Base-by-base conservation (phyloP, 2,888 invertebrate genomes). In the Leucophenga montana region DNA sequence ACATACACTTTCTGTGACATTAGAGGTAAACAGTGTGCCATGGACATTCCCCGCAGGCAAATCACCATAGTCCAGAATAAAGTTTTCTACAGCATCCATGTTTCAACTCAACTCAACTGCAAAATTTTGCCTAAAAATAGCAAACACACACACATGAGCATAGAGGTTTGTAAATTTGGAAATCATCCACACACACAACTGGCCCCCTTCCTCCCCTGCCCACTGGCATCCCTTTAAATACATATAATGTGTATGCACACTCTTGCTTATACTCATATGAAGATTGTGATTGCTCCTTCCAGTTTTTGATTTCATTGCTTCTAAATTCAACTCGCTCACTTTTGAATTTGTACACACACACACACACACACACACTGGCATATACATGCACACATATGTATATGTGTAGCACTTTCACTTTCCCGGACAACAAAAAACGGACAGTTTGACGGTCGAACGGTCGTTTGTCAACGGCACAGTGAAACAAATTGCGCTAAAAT, bases 1-100 rank as follows among this genome's bases (percentile, higher is more conserved):
- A n/a, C 16, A 33, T 11, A 33, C 33, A 31, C 31, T 22, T 61
- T 18, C 16, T 1, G 14, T n/a, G 22, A 50, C 31, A 16, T 27
- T 57, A 14, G 8, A 57, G n/a, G 8, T 20, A 22, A 27, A 13
- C 57, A 14, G 13, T 18, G 39, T 14, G 27, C 39, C 11, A 22
- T 46, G 18, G 44, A 62, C 46, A 18, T 9, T 4, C 54, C 48
- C 39, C 27, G 54, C 53, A 16, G 39, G 33, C 66, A 39, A 54
- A n/a, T 61, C 31, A 61, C 61, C 67, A 59, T 20, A 68, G 79
- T 79, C 81, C 79, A 75, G 73, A 39, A 39, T 39, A 39, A 53
- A 20, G 62, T 62, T 62, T 62, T 62, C 31, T 39, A 33, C 31
- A 8, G 0, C 33, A 61, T 1, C 22, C 9, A 33, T 33, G n/a